phyloP scores from a whole-genome alignment of 2,888 invertebrate genomes.

The Meta bourneti region DNA sequence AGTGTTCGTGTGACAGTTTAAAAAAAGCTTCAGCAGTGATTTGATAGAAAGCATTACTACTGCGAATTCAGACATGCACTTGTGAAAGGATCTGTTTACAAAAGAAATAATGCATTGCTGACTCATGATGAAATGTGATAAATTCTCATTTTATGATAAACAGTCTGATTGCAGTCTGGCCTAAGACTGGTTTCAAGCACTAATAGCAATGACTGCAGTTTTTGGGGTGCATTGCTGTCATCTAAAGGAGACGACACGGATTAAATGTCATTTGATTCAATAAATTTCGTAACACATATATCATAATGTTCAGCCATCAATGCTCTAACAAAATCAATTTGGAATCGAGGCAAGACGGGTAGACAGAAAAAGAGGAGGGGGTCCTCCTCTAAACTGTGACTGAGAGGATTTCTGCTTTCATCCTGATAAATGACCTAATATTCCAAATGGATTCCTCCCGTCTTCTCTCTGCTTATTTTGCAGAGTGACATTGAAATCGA shows the following conservation, averaged over 20 bases:
- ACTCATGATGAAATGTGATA: neutral
- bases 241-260: neutral
- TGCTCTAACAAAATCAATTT: constrained; percentile 40
- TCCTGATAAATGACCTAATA: constrained; percentile 64
- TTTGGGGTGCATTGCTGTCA: neutral
- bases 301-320: constrained; percentile 13
- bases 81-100: too few relatives aligned
- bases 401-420: constrained; percentile 32
- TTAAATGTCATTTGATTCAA: neutral
- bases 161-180: neutral
- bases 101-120: neutral
- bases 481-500: constrained; percentile 45
- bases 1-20: too few relatives aligned
- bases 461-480: constrained; percentile 33
- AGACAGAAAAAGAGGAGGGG: neutral
- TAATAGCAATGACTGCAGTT: too few relatives aligned
- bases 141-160: neutral
- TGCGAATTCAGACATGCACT: too few relatives aligned
- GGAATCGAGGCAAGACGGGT: constrained; percentile 1
- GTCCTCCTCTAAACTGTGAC: constrained; percentile 16
- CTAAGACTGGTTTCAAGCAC: too few relatives aligned
- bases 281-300: constrained; percentile 1
- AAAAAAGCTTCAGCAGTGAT: too few relatives aligned
- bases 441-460: constrained; percentile 50
- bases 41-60: too few relatives aligned